These are phyloP conservation scores for Idaea straminata DNA, from an alignment of 2,888 invertebrate genomes.

Conservation along the genomic window DNA sequence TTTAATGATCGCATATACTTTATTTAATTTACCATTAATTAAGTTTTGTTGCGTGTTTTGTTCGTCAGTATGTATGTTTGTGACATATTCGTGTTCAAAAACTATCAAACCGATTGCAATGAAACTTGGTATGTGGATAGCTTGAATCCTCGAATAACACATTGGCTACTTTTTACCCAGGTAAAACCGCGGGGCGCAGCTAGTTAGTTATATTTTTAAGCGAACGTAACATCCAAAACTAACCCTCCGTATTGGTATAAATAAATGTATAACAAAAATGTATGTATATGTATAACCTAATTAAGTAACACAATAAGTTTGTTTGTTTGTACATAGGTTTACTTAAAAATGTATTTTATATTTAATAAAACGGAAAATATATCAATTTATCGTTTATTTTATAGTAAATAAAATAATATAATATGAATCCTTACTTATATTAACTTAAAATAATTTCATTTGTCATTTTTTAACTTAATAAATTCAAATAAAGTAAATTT, in stretches of 20 bases:
- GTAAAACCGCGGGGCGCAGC: too few relatives aligned
- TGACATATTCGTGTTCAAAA: too few relatives aligned
- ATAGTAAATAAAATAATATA: slow-evolving; percentile 5
- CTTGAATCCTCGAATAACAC: too few relatives aligned
- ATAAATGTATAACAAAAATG: neutral
- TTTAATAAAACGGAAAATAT: slow-evolving; percentile 38
- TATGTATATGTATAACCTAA: neutral
- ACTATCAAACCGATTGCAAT: too few relatives aligned
- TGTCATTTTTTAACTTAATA: neutral
- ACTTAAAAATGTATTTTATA: slow-evolving; percentile 8
- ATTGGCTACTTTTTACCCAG: too few relatives aligned
- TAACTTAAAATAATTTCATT: neutral
- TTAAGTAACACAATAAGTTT: slow-evolving; percentile 27
- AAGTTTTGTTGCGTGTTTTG: neutral
- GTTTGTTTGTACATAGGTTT: neutral
- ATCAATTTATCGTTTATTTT: slow-evolving; percentile 29
- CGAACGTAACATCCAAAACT: too few relatives aligned
- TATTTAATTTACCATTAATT: neutral
- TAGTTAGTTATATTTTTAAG: too few relatives aligned
- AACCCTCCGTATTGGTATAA: neutral
- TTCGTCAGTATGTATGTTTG: too few relatives aligned
- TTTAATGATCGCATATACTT: neutral
- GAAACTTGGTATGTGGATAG: too few relatives aligned
- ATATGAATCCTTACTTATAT: neutral
- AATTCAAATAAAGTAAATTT: neutral